Evolutionary conservation across 2,888 invertebrate species (phyloP), one percentile per base, ranked within the genome.

Genomic region (Rhyacophila evoluta): DNA sequence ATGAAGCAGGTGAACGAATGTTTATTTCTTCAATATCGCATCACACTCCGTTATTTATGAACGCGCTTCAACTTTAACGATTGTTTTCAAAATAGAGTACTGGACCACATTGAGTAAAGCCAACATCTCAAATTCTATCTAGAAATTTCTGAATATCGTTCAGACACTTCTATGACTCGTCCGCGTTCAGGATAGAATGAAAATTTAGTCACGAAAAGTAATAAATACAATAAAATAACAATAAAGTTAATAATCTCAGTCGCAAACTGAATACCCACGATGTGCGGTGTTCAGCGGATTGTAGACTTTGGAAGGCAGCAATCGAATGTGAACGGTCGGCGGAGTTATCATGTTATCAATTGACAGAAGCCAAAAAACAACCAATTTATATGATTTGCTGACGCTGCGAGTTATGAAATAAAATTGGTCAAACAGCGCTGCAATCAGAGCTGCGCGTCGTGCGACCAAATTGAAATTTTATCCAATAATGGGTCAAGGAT

Each of bases 331-430:
- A 19, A 5, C 55, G 19, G 55, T 55, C 19, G 19, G 29, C 6
- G 29, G 29, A 33, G 4, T 33, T 33, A 6, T 33, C 6, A 33
- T 33, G 55, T 55, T 55, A 19, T 55, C 55, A 55, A 55, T 55
- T 55, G 55, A 55, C 19, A 19, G 15, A 55, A 55, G 55, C 55
- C 55, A 15, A 71, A 71, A 71, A 71, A 71, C 71, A 71, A 71
- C 71, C 71, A 71, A 71, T 71, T 71, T 36, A 71, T 71, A 71
- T 71, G 19, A 71, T 71, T 71, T 33, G 71, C 25, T 71, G 71
- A 36, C 71, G 19, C 10, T 15, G n/a, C 15, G 36, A 37, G 71
- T 71, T 71, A 71, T 71, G 71, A 71, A 71, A 71, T 71, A 55
- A 55, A 55, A 55, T 55, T 55, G 69, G 69, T 15, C 33, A 69